These are phyloP conservation scores for Grallaria varia DNA, from an alignment of 2,113 vertebrate genomes.

Conservation along the genomic window DNA sequence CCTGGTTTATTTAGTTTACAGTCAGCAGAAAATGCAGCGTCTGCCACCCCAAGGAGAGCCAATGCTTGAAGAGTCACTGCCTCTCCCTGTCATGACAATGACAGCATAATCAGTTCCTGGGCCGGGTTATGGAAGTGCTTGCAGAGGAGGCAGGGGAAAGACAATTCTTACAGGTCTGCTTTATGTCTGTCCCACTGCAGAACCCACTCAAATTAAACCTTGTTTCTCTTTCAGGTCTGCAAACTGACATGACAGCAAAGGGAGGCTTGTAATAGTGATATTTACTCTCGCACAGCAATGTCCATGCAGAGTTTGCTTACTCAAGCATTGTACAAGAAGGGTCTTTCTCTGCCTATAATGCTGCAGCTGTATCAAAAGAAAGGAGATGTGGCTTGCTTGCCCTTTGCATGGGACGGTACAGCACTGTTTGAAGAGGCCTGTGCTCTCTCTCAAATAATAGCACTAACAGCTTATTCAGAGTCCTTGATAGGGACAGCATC, in stretches of 20 bases:
- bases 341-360: not conserved
- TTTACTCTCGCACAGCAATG: not conserved
- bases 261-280: not conserved
- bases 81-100: fast-evolving
- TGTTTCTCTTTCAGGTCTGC: not conserved
- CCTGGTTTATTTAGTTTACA: not conserved
- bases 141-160: not conserved
- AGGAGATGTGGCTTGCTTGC: not conserved
- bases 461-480: not conserved
- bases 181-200: not conserved
- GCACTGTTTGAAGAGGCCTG: not conserved
- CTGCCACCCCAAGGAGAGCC: not conserved
- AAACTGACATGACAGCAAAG: not conserved
- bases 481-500: not conserved
- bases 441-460: not conserved
- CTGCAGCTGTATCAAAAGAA: not conserved
- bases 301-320: not conserved
- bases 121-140: not conserved
- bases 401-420: not conserved
- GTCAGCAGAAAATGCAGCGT: not conserved
- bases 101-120: not conserved
- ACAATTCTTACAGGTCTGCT: not conserved
- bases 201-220: not conserved
- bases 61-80: not conserved
- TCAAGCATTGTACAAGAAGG: not conserved